Percentiles rank a stretch among this genome's conserved stretches.
Conservation (phyloP, 2,797 vertebrate species). For the Falco naumanni region DNA sequence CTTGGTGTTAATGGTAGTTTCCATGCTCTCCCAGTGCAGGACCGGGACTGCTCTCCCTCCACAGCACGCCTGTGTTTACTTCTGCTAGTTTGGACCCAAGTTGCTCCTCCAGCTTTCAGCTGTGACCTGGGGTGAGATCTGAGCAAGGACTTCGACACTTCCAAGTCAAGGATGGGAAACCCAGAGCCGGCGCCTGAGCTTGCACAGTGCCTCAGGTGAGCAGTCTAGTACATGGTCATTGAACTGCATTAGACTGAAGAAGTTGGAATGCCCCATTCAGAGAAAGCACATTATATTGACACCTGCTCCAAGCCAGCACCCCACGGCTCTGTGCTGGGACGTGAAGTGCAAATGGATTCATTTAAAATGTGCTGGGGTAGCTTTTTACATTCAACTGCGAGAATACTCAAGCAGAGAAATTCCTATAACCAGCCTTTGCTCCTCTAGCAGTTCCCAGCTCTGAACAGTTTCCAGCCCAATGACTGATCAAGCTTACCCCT, state of each 20-base stretch:
- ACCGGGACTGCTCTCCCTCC: background rate
- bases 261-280: background rate
- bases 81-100: background rate
- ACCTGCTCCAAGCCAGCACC: background rate
- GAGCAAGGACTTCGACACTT: background rate
- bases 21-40: background rate
- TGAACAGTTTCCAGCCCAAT: background rate
- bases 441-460: background rate
- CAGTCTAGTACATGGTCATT: accelerated
- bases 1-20: background rate
- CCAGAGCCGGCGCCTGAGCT: background rate
- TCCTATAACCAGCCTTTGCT: background rate
- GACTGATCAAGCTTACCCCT: background rate
- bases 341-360: accelerated
- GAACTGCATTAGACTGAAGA: background rate
- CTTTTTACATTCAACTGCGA: background rate
- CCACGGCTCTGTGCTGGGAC: background rate
- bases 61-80: background rate
- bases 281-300: background rate
- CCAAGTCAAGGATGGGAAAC: background rate
- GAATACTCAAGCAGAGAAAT: background rate
- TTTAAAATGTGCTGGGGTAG: background rate
- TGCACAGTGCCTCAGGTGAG: background rate
- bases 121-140: background rate
- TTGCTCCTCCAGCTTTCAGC: background rate